Evolutionary conservation across 2,113 vertebrate genomes (phyloP), one percentile per base, ranked within the genome.

Genomic region (Gallinago media): DNA sequence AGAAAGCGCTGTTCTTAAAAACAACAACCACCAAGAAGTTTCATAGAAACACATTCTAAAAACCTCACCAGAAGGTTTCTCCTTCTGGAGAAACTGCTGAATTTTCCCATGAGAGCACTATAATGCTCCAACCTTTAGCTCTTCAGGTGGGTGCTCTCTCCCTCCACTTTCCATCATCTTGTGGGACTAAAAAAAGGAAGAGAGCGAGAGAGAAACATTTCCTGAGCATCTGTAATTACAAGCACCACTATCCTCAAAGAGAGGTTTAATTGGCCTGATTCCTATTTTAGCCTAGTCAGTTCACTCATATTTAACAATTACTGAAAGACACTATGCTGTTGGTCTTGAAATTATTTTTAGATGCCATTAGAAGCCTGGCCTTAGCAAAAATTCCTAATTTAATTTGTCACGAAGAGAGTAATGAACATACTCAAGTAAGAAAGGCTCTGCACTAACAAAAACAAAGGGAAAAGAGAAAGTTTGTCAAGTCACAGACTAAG

Each of bases 281-380:
- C 94, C 88, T 90, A 80, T 90, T 94, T 97, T 94, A 93, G 75
- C 75, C 49, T 54, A 83, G 46, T 68, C 67, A 66, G 91, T 73
- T 95, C 59, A 6, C 75, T 83, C 67, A 29, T 44, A 89, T 72
- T 83, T 72, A 94, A 95, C 86, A 78, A 61, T 56, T 84, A 78
- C 55, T 66, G 56, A 87, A 95, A 91, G 67, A 84, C 59, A 85
- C 65, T 52, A 85, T 4, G 29, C 63, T 88, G 58, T 70, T 88
- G 52, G 42, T 92, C 91, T 93, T 77, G 42, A 77, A 86, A 92
- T 86, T 80, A 88, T 77, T 95, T 94, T 94, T 94, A 90, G 88
- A 58, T 13, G 66, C 40, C 63, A 90, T 70, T 38, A 72, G 81
- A 88, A 87, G 66, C 25, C 78, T 44, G 70, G 81, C 3, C 15